Percentiles rank a stretch among this genome's conserved stretches.
Conservation (phyloP, 2,888 invertebrate species). For the Spisula subtruncata region DNA sequence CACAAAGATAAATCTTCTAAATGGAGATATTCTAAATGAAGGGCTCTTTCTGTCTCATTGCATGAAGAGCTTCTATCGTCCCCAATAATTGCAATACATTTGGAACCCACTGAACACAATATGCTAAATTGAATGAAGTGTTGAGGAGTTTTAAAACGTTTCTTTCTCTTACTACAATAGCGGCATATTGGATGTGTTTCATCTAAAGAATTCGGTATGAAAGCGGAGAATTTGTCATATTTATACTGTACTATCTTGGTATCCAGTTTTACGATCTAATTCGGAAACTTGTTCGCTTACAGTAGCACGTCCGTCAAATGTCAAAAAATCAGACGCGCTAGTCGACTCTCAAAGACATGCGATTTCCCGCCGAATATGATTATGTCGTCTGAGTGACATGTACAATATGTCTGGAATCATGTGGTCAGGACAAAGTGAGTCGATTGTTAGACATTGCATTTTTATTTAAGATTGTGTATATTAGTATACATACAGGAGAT, state of each 20-base stretch:
- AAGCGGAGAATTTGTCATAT: conserved; percentile 28
- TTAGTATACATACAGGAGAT: background rate
- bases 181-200: conserved; percentile 29
- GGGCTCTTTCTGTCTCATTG: background rate
- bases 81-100: conserved; percentile 5
- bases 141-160: conserved; percentile 23
- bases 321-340: background rate
- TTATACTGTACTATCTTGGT: conserved; percentile 7
- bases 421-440: background rate
- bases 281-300: background rate
- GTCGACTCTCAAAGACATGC: background rate
- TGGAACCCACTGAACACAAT: conserved; percentile 12
- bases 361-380: background rate
- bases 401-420: background rate
- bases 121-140: conserved; percentile 30
- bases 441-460: background rate
- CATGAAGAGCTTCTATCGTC: conserved; percentile 7
- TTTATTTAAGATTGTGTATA: background rate
- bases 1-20: background rate
- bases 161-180: conserved; percentile 29
- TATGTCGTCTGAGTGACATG: background rate
- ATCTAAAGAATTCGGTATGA: conserved; percentile 20
- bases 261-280: conserved; percentile 2
- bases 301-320: conserved; percentile 16
- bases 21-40: too few relatives aligned